Percentiles rank a stretch among this genome's conserved stretches.
These are phyloP conservation scores for Urocolius indicus DNA, from an alignment of 2,113 vertebrate genomes.

Conservation along the genomic window DNA sequence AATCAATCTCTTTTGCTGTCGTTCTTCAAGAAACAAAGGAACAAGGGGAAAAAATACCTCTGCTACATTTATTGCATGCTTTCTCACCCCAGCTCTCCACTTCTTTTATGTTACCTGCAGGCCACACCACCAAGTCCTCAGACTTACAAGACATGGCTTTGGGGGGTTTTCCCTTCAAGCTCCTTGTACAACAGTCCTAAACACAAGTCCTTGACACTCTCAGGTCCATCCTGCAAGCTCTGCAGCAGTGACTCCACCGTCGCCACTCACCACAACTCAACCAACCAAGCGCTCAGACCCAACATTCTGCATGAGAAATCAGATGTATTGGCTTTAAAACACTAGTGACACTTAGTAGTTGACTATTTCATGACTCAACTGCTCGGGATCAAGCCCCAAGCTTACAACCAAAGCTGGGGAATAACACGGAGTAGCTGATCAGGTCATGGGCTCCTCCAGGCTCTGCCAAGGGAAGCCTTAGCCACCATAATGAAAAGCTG, in stretches of 20 bases:
- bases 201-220: not conserved
- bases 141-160: not conserved
- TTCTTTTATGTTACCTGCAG: not conserved
- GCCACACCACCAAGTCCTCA: rapidly evolving
- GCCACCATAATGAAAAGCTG: rapidly evolving
- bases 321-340: not conserved
- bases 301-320: too few species aligned
- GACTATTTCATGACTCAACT: not conserved
- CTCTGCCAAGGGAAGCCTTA: not conserved
- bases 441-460: not conserved
- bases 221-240: not conserved
- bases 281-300: rapidly evolving
- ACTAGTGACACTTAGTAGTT: rapidly evolving
- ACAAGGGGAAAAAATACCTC: not conserved
- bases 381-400: not conserved
- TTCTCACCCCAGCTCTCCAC: not conserved
- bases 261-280: not conserved
- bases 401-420: too few species aligned
- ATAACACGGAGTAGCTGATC: not conserved
- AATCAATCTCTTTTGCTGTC: not conserved
- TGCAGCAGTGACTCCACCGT: not conserved
- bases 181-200: not conserved
- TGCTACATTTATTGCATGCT: too few species aligned
- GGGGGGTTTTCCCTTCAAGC: not conserved
- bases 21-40: not conserved